A percentile compares a stretch with the other conserved stretches of the same genome.
These are phyloP conservation scores for Phasia obesa DNA, from an alignment of 2,888 invertebrate genomes.

Conservation along the genomic window DNA sequence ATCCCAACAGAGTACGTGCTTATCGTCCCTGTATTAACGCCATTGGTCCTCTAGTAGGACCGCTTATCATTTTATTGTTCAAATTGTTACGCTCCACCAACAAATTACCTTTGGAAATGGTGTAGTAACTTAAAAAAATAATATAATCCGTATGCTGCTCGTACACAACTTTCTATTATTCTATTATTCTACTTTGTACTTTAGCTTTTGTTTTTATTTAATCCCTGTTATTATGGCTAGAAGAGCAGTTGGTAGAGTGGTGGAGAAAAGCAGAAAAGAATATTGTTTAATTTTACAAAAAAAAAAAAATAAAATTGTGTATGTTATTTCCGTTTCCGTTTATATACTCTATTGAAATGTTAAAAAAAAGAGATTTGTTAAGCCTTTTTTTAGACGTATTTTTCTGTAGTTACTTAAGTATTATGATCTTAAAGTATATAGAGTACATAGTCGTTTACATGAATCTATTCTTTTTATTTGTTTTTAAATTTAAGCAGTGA, in stretches of 20 bases:
- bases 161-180: neutral
- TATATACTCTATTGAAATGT: conserved; percentile 34
- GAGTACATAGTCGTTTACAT: too few species aligned
- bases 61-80: too few species aligned
- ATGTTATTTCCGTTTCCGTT: conserved; percentile 51
- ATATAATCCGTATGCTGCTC: neutral
- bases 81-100: too few species aligned
- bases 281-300: conserved; percentile 47
- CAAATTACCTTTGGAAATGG: neutral
- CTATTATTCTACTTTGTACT: conserved; percentile 14
- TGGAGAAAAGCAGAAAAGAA: neutral
- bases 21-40: too few species aligned
- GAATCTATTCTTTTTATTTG: too few species aligned
- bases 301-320: conserved; percentile 3
- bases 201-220: conserved; percentile 26
- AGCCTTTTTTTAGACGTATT: neutral
- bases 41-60: too few species aligned
- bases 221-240: conserved; percentile 26
- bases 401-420: neutral
- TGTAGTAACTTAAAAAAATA: neutral
- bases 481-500: too few species aligned
- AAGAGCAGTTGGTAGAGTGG: neutral
- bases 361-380: conserved; percentile 6
- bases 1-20: too few species aligned
- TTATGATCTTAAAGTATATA: neutral